Evolutionary conservation across 2,888 invertebrate species (phyloP).

Genomic region (Abrostola tripartita): DNA sequence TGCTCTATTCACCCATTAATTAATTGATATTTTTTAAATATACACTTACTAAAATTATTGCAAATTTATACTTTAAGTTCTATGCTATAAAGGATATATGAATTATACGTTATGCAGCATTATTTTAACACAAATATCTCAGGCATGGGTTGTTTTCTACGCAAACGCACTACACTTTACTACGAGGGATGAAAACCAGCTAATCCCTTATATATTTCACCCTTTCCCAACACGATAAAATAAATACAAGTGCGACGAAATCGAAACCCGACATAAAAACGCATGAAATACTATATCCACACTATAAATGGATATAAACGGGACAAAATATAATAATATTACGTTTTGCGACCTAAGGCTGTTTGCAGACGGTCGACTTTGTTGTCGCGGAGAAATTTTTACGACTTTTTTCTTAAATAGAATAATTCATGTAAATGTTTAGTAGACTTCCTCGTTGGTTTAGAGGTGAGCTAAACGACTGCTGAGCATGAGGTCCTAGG

Average conservation of each 20-base stretch:
- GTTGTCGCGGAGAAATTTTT: slow-evolving; percentile 14
- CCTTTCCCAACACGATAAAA: slow-evolving; percentile 30
- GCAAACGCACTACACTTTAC: slow-evolving; percentile 7
- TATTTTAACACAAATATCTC: background rate
- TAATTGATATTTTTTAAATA: too few relatives aligned
- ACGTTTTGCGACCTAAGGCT: slow-evolving; percentile 20
- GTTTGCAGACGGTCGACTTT: slow-evolving; percentile 1
- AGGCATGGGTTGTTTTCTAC: background rate
- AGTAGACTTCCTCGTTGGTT: too few relatives aligned
- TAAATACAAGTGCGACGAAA: slow-evolving; percentile 41
- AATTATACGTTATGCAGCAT: too few relatives aligned
- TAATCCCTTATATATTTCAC: slow-evolving; percentile 30
- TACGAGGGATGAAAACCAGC: slow-evolving; percentile 14
- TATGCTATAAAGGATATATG: too few relatives aligned
- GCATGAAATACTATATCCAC: slow-evolving; percentile 39
- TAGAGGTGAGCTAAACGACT: too few relatives aligned
- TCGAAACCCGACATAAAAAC: slow-evolving; percentile 46
- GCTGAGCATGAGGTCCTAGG: too few relatives aligned
- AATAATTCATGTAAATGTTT: background rate
- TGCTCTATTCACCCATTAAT: too few relatives aligned
- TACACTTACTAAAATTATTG: too few relatives aligned
- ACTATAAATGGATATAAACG: slow-evolving; percentile 48
- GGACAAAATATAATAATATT: slow-evolving; percentile 52
- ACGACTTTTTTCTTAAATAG: background rate
- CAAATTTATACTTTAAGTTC: too few relatives aligned